Evolutionary conservation across 2,797 vertebrate genomes (phyloP), one percentile per base, ranked within the genome.

Genomic region (Phoxinus dragarum): DNA sequence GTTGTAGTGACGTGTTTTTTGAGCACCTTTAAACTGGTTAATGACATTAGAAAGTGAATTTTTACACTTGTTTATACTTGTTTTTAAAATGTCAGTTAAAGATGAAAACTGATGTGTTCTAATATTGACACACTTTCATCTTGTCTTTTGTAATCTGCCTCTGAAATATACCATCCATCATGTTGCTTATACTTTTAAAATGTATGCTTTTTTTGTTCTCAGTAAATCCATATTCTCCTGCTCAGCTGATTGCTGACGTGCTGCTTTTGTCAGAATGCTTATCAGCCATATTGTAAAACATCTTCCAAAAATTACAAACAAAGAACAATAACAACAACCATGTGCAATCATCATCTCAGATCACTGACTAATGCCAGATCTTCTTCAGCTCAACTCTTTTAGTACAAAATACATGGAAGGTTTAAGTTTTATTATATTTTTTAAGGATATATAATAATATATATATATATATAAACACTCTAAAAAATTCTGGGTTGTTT

Each of bases 391-490:
- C 89, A 90, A 91, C 94, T 93, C 90, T 94, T 96, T 96, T 96
- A 95, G 95, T 95, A 95, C 89, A 94, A 91, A 64, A 92, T 94
- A 95, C 95, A 96, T 96, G 95, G 91, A 94, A 93, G 92, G 89
- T 92, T 95, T 92, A 91, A 94, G 93, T 92, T 94, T 95, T 10
- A 73, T 73, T 73, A 11, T 44, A 3, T 42, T 3, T 42, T 42
- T 42, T 42, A 42, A 10, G 40, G 40, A 10, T 44, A 27, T 27
- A 27, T 27, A 27, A 27, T 27, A 27, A 27, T 27, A 27, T 27
- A 27, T 27, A 27, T 27, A 27, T 27, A 27, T 27, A 27, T 27
- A 27, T 27, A 27, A 1, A 27, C 27, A 27, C 27, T 27, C 27
- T 27, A 27, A 27, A 27, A 27, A 27, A 27, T 27, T 1, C 27